A percentile compares a stretch with the other conserved stretches of the same genome.
These are phyloP conservation scores for Diloba caeruleocephala DNA, from an alignment of 2,888 invertebrate genomes.

Conservation along the genomic window DNA sequence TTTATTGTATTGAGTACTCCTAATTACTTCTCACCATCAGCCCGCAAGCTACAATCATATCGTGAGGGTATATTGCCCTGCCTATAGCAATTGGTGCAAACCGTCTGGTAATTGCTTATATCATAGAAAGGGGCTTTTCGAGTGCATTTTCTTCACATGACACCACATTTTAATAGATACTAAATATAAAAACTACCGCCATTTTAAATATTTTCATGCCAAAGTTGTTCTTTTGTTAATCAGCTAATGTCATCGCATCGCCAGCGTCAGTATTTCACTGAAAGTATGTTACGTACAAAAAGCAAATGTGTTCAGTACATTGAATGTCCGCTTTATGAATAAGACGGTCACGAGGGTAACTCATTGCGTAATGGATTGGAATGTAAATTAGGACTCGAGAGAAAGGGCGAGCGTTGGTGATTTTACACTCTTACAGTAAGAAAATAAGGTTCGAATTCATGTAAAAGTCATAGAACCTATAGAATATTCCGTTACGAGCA, in stretches of 20 bases:
- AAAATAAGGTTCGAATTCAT: constrained; percentile 4
- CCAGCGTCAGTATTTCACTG: background rate
- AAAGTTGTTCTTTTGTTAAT: constrained; percentile 2
- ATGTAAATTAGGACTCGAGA: constrained; percentile 9
- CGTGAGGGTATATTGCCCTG: too few species aligned
- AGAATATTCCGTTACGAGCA: constrained; percentile 11
- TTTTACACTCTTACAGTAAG: background rate
- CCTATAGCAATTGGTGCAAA: too few species aligned
- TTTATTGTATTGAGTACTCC: too few species aligned
- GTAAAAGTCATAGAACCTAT: too few species aligned
- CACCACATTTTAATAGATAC: too few species aligned
- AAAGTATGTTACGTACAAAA: background rate
- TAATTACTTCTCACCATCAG: too few species aligned
- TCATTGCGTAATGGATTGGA: constrained; percentile 17
- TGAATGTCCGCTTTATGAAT: constrained; percentile 1
- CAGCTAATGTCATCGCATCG: constrained; percentile 8
- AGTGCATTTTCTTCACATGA: too few species aligned
- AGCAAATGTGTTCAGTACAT: constrained; percentile 11
- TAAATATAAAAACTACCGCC: too few species aligned
- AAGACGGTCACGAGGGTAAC: constrained; percentile 6
- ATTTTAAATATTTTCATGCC: background rate
- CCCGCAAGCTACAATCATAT: too few species aligned
- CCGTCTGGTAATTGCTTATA: too few species aligned
- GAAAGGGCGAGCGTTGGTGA: background rate
- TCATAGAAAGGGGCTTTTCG: too few species aligned